Conservation (phyloP, 2,888 invertebrate species). For the Rhorus exstirpatorius region DNA sequence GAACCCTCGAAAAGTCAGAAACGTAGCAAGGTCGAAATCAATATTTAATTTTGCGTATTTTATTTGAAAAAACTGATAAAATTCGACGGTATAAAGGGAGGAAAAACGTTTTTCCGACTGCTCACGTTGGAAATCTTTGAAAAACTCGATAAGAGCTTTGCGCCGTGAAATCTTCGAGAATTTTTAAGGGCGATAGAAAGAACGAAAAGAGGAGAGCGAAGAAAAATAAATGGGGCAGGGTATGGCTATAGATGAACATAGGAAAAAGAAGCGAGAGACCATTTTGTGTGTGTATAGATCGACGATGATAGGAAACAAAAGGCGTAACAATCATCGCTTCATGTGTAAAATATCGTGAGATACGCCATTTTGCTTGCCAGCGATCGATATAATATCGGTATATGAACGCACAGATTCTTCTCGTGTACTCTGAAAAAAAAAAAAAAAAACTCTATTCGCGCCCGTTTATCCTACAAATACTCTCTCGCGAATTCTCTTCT, state of each 20-base stretch:
- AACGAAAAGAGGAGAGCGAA: not conserved
- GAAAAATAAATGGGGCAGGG: slow-evolving; percentile 11
- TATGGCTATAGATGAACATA: slow-evolving; percentile 19
- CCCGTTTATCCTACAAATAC: slow-evolving; percentile 68
- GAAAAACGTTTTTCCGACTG: slow-evolving; percentile 45
- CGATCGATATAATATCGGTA: slow-evolving; percentile 15
- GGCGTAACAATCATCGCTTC: not conserved
- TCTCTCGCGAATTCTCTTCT: slow-evolving; percentile 43
- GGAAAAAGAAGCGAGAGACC: not conserved
- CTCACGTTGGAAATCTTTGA: slow-evolving; percentile 72
- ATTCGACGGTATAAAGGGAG: not conserved
- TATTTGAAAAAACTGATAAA: slow-evolving; percentile 25
- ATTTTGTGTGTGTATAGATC: not conserved
- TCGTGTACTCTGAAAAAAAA: slow-evolving; percentile 67
- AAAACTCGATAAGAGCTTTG: slow-evolving; percentile 74
- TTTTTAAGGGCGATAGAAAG: slow-evolving; percentile 45
- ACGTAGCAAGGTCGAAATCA: slow-evolving; percentile 71
- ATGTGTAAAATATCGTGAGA: not conserved
- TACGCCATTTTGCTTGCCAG: not conserved
- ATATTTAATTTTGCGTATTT: slow-evolving; percentile 79
- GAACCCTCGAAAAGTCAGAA: slow-evolving; percentile 55
- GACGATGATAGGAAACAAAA: not conserved
- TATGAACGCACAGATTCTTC: slow-evolving; percentile 64
- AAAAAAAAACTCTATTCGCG: too few relatives aligned
- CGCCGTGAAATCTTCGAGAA: slow-evolving; percentile 56